Evolutionary conservation across 2,797 vertebrate genomes (phyloP).

Genomic region (Pangasius sanitwongsei): DNA sequence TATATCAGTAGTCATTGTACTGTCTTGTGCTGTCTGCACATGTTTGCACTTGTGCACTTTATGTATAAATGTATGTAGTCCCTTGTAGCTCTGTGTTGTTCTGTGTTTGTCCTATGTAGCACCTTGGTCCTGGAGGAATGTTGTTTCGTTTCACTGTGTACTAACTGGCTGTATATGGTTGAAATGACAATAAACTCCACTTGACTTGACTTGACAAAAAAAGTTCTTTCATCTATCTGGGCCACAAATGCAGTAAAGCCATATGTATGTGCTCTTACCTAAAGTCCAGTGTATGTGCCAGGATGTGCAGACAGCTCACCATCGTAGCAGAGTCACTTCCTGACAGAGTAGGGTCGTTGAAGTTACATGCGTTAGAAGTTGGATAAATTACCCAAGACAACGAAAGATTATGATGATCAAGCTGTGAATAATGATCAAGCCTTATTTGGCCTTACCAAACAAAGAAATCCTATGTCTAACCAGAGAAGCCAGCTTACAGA

Average conservation of each 20-base stretch:
- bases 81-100: too few species aligned
- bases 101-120: too few species aligned
- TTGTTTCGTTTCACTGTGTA: too few species aligned
- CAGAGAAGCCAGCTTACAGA: conserved; percentile 98
- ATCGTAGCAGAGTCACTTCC: conserved; percentile 92
- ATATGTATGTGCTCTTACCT: conserved; percentile 73
- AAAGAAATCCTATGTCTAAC: conserved; percentile 99
- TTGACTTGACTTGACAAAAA: neutral
- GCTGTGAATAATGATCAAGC: neutral
- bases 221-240: neutral
- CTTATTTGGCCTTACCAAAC: conserved; percentile 87
- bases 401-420: neutral
- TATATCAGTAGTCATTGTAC: too few species aligned
- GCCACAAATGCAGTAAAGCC: neutral
- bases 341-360: conserved; percentile 57
- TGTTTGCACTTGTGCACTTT: too few species aligned
- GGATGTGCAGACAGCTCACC: conserved; percentile 97
- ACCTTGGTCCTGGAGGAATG: too few species aligned
- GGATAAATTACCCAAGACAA: neutral
- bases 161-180: too few species aligned
- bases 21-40: too few species aligned
- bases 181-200: too few species aligned
- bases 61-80: too few species aligned
- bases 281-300: conserved; percentile 92
- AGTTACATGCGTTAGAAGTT: conserved; percentile 7